A percentile compares a stretch with the other conserved stretches of the same genome.
Evolutionary conservation across 2,797 vertebrate genomes (phyloP).

Genomic region (Dicrostonyx torquatus): DNA sequence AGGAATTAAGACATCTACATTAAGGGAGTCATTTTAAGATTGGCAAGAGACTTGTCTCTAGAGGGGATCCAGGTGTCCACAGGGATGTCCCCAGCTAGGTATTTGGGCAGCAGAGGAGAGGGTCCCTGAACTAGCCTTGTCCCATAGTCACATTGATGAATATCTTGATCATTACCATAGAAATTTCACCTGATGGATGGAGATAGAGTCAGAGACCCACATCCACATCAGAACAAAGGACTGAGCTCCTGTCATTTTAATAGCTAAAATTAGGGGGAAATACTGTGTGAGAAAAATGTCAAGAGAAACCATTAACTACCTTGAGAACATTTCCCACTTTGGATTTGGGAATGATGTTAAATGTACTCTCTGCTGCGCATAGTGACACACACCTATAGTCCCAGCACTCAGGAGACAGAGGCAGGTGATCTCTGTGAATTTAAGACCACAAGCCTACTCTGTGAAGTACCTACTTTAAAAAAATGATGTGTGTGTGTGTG

Average conservation of each 20-base stretch:
- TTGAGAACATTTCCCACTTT: not conserved
- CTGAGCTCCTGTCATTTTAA: not conserved
- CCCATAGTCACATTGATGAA: too few relatives aligned
- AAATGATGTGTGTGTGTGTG: not conserved
- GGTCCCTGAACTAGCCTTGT: too few relatives aligned
- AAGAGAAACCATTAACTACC: not conserved
- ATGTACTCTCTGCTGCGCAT: not conserved
- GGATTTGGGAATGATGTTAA: not conserved
- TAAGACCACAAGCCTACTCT: not conserved
- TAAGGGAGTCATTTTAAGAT: too few relatives aligned
- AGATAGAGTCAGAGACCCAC: too few relatives aligned
- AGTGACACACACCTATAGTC: not conserved
- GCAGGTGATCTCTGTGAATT: not conserved
- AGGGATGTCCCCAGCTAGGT: too few relatives aligned
- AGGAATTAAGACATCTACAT: too few relatives aligned
- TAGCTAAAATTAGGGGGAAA: not conserved
- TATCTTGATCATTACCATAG: too few relatives aligned
- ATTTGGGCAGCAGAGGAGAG: too few relatives aligned
- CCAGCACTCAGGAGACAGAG: not conserved
- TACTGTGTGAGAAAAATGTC: slow-evolving; percentile 31
- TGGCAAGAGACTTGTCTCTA: too few relatives aligned
- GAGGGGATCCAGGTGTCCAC: too few relatives aligned
- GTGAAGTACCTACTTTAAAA: not conserved
- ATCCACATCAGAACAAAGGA: too few relatives aligned
- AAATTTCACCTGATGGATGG: too few relatives aligned